phyloP scores from a whole-genome alignment of 2,113 vertebrate genomes.

The Helogale parvula region DNA sequence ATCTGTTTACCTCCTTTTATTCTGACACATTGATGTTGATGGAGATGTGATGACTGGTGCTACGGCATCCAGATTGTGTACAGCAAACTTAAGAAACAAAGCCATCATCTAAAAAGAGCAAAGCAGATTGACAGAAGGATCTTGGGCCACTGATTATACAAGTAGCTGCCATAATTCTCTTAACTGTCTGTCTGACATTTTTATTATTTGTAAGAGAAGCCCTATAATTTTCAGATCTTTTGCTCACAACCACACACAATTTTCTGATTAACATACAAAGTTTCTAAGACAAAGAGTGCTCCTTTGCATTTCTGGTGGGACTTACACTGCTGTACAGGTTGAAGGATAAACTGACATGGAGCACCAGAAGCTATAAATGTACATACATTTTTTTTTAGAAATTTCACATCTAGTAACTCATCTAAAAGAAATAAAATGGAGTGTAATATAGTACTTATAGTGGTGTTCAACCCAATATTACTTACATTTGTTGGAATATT shows the following conservation, averaged over 20 bases:
- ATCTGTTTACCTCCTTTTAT: neutral
- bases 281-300: neutral
- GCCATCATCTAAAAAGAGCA: neutral
- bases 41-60: neutral
- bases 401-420: neutral
- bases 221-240: neutral
- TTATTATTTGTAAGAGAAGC: neutral
- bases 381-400: neutral
- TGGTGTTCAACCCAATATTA: neutral
- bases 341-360: neutral
- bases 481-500: neutral
- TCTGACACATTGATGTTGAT: neutral
- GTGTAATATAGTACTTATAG: neutral
- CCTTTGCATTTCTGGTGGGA: neutral
- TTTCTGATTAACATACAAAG: neutral
- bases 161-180: neutral
- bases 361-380: neutral
- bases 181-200: neutral
- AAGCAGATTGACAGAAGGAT: neutral
- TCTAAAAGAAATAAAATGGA: neutral
- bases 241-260: neutral
- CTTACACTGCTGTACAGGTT: neutral
- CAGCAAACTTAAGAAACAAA: neutral
- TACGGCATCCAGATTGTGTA: neutral
- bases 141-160: neutral